Evolutionary conservation across 2,113 vertebrate species (phyloP).

Genomic region (Heteronetta atricapilla): DNA sequence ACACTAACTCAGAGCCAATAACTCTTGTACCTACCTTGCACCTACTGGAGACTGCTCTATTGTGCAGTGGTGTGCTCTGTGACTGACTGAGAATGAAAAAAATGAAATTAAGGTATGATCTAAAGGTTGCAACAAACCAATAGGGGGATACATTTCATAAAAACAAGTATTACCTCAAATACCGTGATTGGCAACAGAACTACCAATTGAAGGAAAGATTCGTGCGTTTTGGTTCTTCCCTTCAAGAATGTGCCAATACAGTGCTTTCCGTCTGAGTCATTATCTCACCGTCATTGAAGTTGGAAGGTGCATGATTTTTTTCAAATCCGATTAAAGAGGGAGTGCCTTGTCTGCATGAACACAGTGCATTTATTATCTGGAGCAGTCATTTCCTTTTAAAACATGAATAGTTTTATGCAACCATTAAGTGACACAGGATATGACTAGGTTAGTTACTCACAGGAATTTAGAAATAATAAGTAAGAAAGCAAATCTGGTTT

Average conservation of each 20-base stretch:
- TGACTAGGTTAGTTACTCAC: constrained; percentile 51
- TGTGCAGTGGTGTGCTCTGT: background rate
- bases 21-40: background rate
- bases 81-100: background rate
- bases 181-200: background rate
- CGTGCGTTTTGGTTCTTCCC: background rate
- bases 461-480: constrained; percentile 13
- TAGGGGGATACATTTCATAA: background rate
- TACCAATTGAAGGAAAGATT: background rate
- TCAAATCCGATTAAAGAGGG: background rate
- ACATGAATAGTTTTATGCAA: background rate
- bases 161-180: background rate
- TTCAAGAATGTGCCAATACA: background rate
- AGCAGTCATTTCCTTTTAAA: background rate
- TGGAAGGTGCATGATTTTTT: background rate
- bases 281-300: background rate
- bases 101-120: background rate
- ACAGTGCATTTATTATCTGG: background rate
- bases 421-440: constrained; percentile 45
- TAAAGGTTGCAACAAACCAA: background rate
- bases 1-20: accelerated
- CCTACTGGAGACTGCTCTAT: background rate
- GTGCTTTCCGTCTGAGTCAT: constrained; percentile 4
- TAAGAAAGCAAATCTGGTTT: constrained; percentile 18
- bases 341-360: background rate